phyloP scores from a whole-genome alignment of 2,113 vertebrate species.

The Delphinapterus leucas region DNA sequence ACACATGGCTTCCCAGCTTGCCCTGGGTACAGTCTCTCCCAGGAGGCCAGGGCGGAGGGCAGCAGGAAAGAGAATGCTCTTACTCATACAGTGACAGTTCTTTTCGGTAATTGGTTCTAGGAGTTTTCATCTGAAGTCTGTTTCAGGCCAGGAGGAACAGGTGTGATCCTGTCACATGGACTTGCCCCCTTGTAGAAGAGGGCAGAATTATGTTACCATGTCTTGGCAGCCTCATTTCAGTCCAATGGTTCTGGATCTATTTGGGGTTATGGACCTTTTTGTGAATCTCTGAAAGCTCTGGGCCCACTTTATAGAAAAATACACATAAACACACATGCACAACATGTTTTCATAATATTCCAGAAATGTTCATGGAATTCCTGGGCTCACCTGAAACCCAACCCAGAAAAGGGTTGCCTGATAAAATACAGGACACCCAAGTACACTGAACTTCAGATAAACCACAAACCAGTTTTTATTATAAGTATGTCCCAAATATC shows the following conservation, averaged over 20 bases:
- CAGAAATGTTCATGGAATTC: neutral
- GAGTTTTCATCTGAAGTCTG: neutral
- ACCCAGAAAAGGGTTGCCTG: neutral
- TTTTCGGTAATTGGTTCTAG: slow-evolving; percentile 57
- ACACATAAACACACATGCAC: neutral
- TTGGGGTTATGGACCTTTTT: neutral
- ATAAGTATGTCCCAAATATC: neutral
- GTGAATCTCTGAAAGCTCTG: neutral
- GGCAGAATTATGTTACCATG: neutral
- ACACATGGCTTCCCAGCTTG: slow-evolving; percentile 69
- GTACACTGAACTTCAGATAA: neutral
- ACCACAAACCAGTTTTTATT: neutral
- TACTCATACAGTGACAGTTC: slow-evolving; percentile 41
- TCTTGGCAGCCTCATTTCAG: neutral
- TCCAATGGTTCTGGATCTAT: neutral
- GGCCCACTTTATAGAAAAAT: neutral
- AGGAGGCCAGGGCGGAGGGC: neutral
- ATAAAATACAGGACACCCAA: neutral
- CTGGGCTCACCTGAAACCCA: neutral
- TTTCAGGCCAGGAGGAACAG: neutral
- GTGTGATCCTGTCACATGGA: neutral
- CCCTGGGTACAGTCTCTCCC: neutral
- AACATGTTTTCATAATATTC: neutral
- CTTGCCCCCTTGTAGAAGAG: neutral
- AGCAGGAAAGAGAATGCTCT: neutral